Conservation (phyloP, 2,113 vertebrate genomes). For the Dasyornis broadbenti region DNA sequence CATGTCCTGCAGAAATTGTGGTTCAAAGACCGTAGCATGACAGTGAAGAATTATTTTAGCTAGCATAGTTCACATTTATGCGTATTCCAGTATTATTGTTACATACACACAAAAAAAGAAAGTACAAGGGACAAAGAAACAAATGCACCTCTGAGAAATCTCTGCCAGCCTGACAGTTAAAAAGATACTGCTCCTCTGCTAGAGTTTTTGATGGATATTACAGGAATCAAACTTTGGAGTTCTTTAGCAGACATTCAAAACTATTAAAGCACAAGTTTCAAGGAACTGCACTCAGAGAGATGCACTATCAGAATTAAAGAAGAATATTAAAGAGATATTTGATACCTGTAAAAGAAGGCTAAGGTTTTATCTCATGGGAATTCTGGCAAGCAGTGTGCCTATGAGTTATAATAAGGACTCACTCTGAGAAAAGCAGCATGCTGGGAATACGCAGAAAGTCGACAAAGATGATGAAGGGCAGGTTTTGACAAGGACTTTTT, state of each 20-base stretch:
- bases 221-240: neutral
- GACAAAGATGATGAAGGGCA: slow-evolving; percentile 4
- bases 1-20: neutral
- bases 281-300: neutral
- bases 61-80: neutral
- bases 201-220: neutral
- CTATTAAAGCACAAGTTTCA: slow-evolving; percentile 3
- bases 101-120: neutral
- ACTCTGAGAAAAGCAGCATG: neutral
- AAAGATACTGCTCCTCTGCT: neutral
- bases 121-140: neutral
- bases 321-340: slow-evolving; percentile 21
- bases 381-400: neutral
- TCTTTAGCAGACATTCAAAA: slow-evolving; percentile 4
- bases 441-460: neutral
- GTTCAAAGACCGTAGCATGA: neutral
- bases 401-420: neutral
- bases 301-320: neutral
- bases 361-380: neutral
- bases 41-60: slow-evolving; percentile 1
- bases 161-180: neutral
- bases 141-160: neutral
- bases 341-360: neutral
- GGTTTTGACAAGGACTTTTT: slow-evolving; percentile 25
- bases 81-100: neutral